Base-by-base conservation (phyloP, 2,888 invertebrate genomes). In the Ormyrus pomaceus region DNA sequence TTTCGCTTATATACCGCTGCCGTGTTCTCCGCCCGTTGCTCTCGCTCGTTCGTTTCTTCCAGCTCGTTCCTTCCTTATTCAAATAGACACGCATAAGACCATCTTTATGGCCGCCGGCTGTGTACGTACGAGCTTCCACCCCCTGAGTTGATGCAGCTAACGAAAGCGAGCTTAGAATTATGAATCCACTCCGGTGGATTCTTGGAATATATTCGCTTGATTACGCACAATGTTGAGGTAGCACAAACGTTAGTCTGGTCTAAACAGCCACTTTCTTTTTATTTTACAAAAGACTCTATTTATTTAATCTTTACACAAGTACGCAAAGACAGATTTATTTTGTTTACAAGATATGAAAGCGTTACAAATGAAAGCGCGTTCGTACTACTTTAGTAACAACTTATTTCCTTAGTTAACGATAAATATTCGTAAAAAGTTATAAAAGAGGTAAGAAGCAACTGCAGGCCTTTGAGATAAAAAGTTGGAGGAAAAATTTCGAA, bases 41-140 rank as follows among this genome's bases (percentile, higher is more conserved):
- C 72, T 72, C 68, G 2, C 61, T 50, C 51, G 82, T 72, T 71
- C 73, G 78, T 74, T 77, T 82, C 77, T 45, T 71, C 76, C 76
- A 6, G 61, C 34, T 8, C 34, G 6, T 45, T 61, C 77, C 75
- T 81, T 70, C 77, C 48, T 78, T 78, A 66, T 62, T 76, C 62
- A 72, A 76, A 81, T 75, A 77, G 59, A 66, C 61, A 59, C 64
- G 55, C 72, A 80, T 83, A 85, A 87, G 86, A 85, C 83, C 86
- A 86, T 87, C 87, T 88, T 88, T 88, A 87, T 83, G 86, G 84
- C 78, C 81, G 80, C 34, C 83, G 84, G 79, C 80, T 82, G 79
- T 77, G 82, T 80, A 81, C 77, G 73, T 72, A 61, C 56, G 13
- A 11, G 34, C 13, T 34, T 4, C 34, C 34, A 34, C 34, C 34